A percentile compares a stretch with the other conserved stretches of the same genome.
These are phyloP conservation scores for Tinamus guttatus DNA, from an alignment of 2,113 vertebrate species.

Conservation along the genomic window DNA sequence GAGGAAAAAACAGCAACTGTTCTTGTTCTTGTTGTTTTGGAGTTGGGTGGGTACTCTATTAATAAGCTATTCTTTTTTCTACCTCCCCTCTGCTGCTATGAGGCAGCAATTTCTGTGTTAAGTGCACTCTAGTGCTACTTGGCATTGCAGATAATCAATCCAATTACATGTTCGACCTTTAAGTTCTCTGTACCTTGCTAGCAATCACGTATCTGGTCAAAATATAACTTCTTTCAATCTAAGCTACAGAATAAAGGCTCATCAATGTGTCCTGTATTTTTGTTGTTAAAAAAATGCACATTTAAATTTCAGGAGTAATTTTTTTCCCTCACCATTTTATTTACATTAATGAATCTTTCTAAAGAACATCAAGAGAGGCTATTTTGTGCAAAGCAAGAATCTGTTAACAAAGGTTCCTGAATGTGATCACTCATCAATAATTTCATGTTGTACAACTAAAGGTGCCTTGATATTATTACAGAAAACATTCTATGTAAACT, in stretches of 20 bases:
- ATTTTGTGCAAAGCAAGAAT: conserved; percentile 48
- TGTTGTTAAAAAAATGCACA: conserved; percentile 71
- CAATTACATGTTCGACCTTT: conserved; percentile 13
- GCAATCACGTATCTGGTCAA: conserved; percentile 37
- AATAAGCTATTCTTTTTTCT: too few relatives aligned
- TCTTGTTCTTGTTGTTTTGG: conserved; percentile 37
- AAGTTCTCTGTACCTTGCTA: conserved; percentile 45
- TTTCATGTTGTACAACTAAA: conserved; percentile 40
- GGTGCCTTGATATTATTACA: conserved; percentile 53
- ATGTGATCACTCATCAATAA: conserved; percentile 6
- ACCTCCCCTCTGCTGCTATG: too few relatives aligned
- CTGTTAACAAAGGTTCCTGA: conserved; percentile 42
- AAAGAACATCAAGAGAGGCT: conserved; percentile 51
- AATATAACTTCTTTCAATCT: conserved; percentile 51
- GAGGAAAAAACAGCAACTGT: conserved; percentile 69
- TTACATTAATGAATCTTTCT: conserved; percentile 54
- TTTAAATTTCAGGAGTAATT: conserved; percentile 26
- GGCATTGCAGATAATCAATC: conserved; percentile 39
- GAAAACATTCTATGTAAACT: conserved; percentile 56
- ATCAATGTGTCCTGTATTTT: conserved; percentile 39
- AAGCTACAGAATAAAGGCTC: conserved; percentile 62
- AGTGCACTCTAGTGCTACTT: conserved; percentile 48
- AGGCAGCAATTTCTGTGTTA: neutral
- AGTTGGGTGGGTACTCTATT: neutral
- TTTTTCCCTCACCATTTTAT: conserved; percentile 38